Evolutionary conservation across 2,888 invertebrate species (phyloP).

Genomic region (Sesia bembeciformis): DNA sequence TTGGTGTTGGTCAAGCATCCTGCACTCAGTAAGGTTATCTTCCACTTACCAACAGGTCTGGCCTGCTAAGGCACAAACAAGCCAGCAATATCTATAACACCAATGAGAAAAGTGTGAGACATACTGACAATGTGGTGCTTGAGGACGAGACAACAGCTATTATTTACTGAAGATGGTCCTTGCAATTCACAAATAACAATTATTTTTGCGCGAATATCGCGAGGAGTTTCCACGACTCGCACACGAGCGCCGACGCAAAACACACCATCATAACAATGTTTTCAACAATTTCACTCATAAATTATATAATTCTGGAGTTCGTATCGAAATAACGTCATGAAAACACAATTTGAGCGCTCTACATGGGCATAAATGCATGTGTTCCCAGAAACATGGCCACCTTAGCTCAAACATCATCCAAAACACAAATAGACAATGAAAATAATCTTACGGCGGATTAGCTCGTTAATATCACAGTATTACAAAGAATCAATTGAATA

Average conservation of each 20-base stretch:
- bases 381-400: conserved; percentile 71
- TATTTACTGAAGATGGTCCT: conserved; percentile 64
- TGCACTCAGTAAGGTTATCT: conserved; percentile 48
- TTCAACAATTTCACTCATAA: conserved; percentile 34
- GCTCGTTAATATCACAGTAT: conserved; percentile 34
- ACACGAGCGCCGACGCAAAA: conserved; percentile 38
- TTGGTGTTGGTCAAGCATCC: conserved; percentile 57
- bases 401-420: conserved; percentile 49
- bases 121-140: conserved; percentile 62
- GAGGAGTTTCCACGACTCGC: conserved; percentile 35
- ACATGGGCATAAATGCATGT: conserved; percentile 59
- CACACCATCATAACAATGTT: conserved; percentile 36
- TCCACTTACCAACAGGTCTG: conserved; percentile 82
- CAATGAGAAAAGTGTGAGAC: conserved; percentile 68
- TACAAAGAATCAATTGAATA: conserved; percentile 58
- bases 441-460: conserved; percentile 41
- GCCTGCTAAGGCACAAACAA: conserved; percentile 83
- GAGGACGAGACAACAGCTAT: conserved; percentile 52
- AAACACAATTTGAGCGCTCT: conserved; percentile 42
- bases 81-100: conserved; percentile 83
- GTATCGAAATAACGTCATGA: conserved; percentile 41
- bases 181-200: conserved; percentile 64
- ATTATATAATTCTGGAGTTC: conserved; percentile 60
- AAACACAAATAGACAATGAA: conserved; percentile 66
- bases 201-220: conserved; percentile 66